Evolutionary conservation across 30 jellyfish, hydroid and myxozoan genomes (phyloP), one percentile per base, ranked within the genome.

Genomic region (Hydractinia symbiolongicarpus): DNA sequence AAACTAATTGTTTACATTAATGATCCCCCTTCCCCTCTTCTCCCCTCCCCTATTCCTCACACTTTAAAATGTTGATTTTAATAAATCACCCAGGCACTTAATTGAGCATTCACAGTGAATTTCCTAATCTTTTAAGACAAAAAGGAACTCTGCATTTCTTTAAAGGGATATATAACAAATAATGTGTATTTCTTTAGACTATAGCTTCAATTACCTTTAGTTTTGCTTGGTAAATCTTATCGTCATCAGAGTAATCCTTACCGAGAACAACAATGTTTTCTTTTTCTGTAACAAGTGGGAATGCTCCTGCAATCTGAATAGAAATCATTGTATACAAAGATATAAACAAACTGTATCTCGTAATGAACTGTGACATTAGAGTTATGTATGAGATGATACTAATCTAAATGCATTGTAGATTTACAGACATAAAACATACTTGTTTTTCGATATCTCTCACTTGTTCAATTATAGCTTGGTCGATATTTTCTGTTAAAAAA

Each of bases 381-480:
- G 2, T 30, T 30, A 30, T 30, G 44, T 2, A 30, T 30, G 44
- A 30, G 2, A 30, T 30, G 1, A 2, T 30, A 30, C 2, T 30
- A 30, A 30, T 30, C 44, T 0, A 30, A 30, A 30, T 30, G 1
- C 2, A 30, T 30, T 30, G 1, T 30, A 30, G 2, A 30, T 30
- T 30, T 30, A 2, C 44, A 30, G 44, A 30, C 1, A 30, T 30
- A 30, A 30, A 30, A 2, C 44, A 30, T 5, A 91, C 98, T 93
- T 86, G 93, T 55, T 69, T 84, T 57, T 91, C 96, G 11, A 91
- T 91, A 67, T 80, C 91, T 9, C 88, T 89, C 6, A 86, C 87
- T 61, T 91, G 98, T 84, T 84, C 85, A 16, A 87, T 83, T 14
- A 83, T 91, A 44, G 94, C 96, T 72, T 82, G 91, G 81, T 91